Percentiles rank a stretch among this genome's conserved stretches.
phyloP scores from a whole-genome alignment of 1,140 invertebrate species.

The Aphelenchoides besseyi region DNA sequence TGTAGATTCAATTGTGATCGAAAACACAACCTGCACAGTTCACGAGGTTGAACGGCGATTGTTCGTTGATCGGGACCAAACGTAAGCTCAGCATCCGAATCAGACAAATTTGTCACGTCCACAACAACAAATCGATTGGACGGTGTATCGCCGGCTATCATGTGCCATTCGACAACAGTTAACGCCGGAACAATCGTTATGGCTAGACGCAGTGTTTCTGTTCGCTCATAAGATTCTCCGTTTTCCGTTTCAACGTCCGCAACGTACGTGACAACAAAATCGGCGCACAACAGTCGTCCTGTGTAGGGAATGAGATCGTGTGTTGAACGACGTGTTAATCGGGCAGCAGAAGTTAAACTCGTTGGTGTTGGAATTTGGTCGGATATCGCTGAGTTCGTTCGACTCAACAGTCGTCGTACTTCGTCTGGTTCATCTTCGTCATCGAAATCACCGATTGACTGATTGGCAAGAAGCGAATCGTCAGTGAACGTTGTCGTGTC shows the following conservation, averaged over 20 bases:
- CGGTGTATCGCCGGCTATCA: constrained; percentile 56
- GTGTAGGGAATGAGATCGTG: constrained; percentile 61
- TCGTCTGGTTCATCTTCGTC: constrained; percentile 1
- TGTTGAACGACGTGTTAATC: constrained; percentile 3
- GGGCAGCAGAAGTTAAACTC: background rate
- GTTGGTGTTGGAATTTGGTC: background rate
- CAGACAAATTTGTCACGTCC: constrained; percentile 59
- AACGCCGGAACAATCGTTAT: constrained; percentile 60
- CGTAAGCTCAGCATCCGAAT: constrained; percentile 57
- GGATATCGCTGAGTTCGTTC: background rate
- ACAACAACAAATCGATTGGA: constrained; percentile 52
- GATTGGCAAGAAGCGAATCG: background rate
- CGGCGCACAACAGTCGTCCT: constrained; percentile 54
- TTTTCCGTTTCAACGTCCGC: constrained; percentile 50
- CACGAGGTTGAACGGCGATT: constrained; percentile 56
- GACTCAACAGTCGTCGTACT: background rate
- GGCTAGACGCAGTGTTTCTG: constrained; percentile 47
- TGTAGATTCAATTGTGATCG: constrained; percentile 27
- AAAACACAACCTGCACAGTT: constrained; percentile 53
- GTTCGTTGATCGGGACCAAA: constrained; percentile 40
- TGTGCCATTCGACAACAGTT: constrained; percentile 57
- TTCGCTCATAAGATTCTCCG: constrained; percentile 39
- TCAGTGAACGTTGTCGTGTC: background rate
- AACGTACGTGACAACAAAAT: constrained; percentile 52
- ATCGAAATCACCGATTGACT: background rate